Evolutionary conservation across 2,113 vertebrate genomes (phyloP).

Genomic region (Centrocercus urophasianus): DNA sequence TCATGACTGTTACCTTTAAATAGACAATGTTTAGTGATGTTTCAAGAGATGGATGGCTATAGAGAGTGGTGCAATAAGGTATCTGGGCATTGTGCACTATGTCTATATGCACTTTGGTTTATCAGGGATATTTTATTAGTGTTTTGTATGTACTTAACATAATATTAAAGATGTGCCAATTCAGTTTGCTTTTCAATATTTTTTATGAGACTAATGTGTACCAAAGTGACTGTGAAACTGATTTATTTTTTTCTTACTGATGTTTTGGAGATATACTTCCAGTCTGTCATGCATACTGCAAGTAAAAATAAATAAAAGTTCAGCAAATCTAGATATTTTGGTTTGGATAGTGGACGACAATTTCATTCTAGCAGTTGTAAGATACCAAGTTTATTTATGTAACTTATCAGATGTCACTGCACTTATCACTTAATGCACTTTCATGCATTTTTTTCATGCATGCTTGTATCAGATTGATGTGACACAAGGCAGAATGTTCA

Average conservation of each 20-base stretch:
- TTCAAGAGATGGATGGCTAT: constrained; percentile 85
- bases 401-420: constrained; percentile 1
- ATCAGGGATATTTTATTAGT: constrained; percentile 99
- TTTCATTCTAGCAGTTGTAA: constrained; percentile 26
- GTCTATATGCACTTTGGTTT: constrained; percentile 99
- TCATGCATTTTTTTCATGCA: not conserved
- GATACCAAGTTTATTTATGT: not conserved
- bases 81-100: constrained; percentile 94
- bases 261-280: constrained; percentile 78
- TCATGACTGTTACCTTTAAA: constrained; percentile 96
- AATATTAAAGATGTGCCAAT: constrained; percentile 92
- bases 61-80: constrained; percentile 87
- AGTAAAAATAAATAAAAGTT: constrained; percentile 86
- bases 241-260: constrained; percentile 92
- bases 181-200: constrained; percentile 82
- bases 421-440: not conserved
- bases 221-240: constrained; percentile 99
- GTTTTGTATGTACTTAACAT: constrained; percentile 99
- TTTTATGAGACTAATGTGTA: constrained; percentile 90
- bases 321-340: constrained; percentile 71
- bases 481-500: not conserved
- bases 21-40: constrained; percentile 89
- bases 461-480: not conserved
- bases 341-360: constrained; percentile 43
- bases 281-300: constrained; percentile 94